Conservation (phyloP, 2,113 vertebrate genomes). For the Pluvialis apricaria region DNA sequence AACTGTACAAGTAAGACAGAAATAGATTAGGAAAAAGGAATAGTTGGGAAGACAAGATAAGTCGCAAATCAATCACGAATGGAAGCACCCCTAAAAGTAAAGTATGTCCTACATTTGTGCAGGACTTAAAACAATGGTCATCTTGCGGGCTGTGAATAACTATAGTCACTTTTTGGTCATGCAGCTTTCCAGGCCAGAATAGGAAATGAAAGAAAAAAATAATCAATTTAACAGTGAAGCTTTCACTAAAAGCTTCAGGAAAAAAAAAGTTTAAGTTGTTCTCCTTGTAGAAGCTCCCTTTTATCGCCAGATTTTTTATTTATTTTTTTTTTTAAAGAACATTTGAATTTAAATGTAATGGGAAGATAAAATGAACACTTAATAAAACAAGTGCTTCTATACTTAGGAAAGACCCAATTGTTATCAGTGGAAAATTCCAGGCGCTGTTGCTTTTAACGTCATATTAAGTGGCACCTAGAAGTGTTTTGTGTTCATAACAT, state of each 20-base stretch:
- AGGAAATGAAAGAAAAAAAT: neutral
- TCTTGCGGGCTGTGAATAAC: neutral
- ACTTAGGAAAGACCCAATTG: constrained; percentile 62
- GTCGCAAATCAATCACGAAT: neutral
- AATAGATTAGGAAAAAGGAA: neutral
- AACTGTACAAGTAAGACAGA: neutral
- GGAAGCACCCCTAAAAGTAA: neutral
- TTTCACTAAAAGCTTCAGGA: neutral
- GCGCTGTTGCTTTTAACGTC: constrained; percentile 51
- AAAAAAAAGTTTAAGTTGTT: neutral
- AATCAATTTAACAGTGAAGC: neutral
- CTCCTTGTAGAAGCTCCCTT: neutral
- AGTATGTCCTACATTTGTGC: neutral
- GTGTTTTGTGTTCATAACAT: constrained; percentile 57
- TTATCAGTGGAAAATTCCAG: constrained; percentile 73
- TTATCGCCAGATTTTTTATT: neutral
- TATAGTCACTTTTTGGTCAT: neutral
- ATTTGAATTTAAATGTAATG: constrained; percentile 32
- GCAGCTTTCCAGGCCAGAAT: neutral
- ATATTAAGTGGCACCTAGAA: constrained; percentile 59
- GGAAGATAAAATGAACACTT: constrained; percentile 64
- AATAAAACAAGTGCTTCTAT: constrained; percentile 70
- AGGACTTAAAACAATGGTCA: neutral
- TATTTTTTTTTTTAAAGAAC: neutral
- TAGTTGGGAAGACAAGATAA: neutral